These are phyloP conservation scores for Bimastos eiseni DNA, from an alignment of 2,888 invertebrate species.

Conservation along the genomic window DNA sequence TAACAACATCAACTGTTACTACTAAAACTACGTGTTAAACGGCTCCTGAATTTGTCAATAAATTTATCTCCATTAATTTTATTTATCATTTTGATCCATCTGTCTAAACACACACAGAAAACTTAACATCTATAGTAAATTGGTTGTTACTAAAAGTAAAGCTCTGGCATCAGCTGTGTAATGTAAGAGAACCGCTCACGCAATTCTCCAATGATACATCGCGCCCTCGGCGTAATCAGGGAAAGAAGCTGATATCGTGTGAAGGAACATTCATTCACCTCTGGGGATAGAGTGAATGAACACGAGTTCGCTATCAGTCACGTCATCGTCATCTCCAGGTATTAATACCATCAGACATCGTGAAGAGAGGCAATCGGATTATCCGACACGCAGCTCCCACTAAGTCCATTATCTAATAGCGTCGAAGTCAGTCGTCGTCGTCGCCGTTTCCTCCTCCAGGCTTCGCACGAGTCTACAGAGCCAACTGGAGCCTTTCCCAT, in stretches of 20 bases:
- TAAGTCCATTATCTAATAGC: not conserved
- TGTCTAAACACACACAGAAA: too few species aligned
- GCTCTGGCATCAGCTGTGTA: not conserved
- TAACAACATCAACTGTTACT: too few species aligned
- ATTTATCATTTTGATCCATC: too few species aligned
- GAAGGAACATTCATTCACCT: not conserved
- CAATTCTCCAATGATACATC: not conserved
- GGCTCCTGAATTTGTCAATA: too few species aligned
- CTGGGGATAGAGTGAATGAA: not conserved
- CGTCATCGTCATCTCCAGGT: not conserved
- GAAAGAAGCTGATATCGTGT: not conserved
- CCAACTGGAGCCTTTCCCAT: not conserved
- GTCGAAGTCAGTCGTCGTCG: not conserved
- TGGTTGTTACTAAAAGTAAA: not conserved
- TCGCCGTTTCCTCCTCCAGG: not conserved
- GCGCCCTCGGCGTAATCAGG: not conserved
- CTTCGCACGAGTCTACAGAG: not conserved
- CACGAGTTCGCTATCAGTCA: not conserved
- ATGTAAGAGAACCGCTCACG: not conserved
- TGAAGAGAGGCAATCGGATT: not conserved
- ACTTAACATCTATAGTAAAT: not conserved
- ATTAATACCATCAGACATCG: not conserved
- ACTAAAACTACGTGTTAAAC: too few species aligned
- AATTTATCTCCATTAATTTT: too few species aligned
- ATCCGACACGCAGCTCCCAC: not conserved